These are phyloP conservation scores for Lucilia sericata DNA, from an alignment of 1,140 invertebrate genomes.

Conservation along the genomic window DNA sequence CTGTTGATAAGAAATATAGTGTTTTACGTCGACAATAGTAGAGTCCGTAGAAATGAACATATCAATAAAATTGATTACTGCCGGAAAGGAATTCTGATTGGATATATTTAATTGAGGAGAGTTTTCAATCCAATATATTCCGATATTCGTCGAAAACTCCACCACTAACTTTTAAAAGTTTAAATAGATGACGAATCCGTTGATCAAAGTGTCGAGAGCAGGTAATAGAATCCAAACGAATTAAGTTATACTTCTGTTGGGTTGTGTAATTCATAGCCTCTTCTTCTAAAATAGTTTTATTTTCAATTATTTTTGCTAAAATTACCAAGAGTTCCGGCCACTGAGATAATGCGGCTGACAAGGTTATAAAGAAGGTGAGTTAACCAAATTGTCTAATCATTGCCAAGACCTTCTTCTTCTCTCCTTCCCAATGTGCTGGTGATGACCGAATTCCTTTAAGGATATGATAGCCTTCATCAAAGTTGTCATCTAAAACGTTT, in stretches of 20 bases:
- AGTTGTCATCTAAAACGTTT: conserved; percentile 30
- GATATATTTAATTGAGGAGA: too few relatives aligned
- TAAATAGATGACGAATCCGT: neutral
- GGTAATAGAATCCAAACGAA: neutral
- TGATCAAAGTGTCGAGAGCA: neutral
- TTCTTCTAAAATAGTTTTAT: too few relatives aligned
- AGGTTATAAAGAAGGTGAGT: conserved; percentile 56
- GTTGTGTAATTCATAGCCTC: neutral
- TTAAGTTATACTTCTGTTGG: neutral
- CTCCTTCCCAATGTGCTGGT: conserved; percentile 53
- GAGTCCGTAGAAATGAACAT: too few relatives aligned
- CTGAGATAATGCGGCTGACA: conserved; percentile 54
- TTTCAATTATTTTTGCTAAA: conserved; percentile 37
- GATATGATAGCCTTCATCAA: conserved; percentile 51
- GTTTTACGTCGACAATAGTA: too few relatives aligned
- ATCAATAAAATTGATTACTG: too few relatives aligned
- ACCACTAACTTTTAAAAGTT: too few relatives aligned
- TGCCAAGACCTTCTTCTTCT: conserved; percentile 52
- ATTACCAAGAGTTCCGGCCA: conserved; percentile 61
- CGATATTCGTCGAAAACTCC: conserved; percentile 14
- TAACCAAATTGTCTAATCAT: conserved; percentile 54
- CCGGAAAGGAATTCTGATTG: too few relatives aligned
- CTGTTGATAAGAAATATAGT: too few relatives aligned
- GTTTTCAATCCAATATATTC: conserved; percentile 67
- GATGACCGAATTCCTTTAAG: too few relatives aligned